Evolutionary conservation across 2,888 invertebrate genomes (phyloP), one percentile per base, ranked within the genome.

Genomic region (Metopia argyrocephala): DNA sequence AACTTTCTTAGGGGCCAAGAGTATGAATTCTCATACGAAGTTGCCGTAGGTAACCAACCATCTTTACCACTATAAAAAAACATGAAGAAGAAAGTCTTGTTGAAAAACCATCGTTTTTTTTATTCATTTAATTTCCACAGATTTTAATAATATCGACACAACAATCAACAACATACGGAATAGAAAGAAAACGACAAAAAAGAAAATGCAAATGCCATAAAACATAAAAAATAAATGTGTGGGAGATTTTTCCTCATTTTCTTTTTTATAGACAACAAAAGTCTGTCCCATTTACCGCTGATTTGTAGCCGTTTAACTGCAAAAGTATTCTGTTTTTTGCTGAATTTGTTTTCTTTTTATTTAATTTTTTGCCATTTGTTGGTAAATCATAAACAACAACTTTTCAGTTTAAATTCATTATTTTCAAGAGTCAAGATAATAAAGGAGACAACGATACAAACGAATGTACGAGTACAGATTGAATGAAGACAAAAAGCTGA

Each of bases 181-280:
- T 20, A 54, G 6, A 27, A 38, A 46, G 15, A 9, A 31, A 66
- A 71, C 15, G 28, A n/a, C n/a, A 79, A 74, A 65, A n/a, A 38
- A 38, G 38, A 15, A 12, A 38, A 38, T 38, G 38, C 38, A 38
- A 38, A 38, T 38, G 52, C 45, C 57, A 66, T 81, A 70, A 81
- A 78, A 81, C 74, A 76, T 78, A 70, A 81, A 78, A 81, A 69
- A 76, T 78, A 78, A 75, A 56, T 70, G 66, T 78, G 78, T 81
- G 81, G 78, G 81, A 81, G 78, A 70, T n/a, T 69, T 71, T 66
- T 38, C 12, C 20, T 23, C 7, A 1, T n/a, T 23, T 20, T 46
- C 25, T 27, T 66, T 31, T 20, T 23, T 38, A n/a, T 31, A 28
- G 62, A 69, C 31, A 31, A n/a, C 2, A 3, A 28, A 31, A 31